Conservation (phyloP, 2,797 vertebrate genomes). For the Bradypus variegatus region DNA sequence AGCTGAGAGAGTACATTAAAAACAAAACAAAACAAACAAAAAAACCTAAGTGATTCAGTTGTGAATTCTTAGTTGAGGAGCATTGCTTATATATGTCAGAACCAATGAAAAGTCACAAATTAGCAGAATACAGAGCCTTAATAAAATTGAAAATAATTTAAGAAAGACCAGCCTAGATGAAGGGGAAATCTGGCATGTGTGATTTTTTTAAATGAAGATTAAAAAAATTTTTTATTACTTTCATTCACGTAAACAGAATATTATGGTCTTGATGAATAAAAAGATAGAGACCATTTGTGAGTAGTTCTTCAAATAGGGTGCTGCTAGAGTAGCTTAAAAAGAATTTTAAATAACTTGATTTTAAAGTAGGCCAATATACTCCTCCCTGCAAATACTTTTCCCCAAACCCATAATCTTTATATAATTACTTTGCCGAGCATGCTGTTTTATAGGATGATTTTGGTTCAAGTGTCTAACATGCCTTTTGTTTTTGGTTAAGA, state of each 20-base stretch:
- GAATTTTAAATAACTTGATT: not conserved
- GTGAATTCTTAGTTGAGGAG: not conserved
- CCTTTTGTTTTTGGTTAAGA: not conserved
- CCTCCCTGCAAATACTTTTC: not conserved
- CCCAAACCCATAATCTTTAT: not conserved
- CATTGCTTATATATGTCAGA: not conserved
- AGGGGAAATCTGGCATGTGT: not conserved
- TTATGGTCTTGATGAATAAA: slow-evolving; percentile 9
- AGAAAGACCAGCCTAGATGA: not conserved
- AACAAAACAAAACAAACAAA: too few relatives aligned
- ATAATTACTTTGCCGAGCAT: not conserved
- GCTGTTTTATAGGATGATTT: not conserved
- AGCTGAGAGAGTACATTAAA: not conserved
- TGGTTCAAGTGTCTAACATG: not conserved
- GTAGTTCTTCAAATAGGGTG: not conserved
- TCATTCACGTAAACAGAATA: not conserved
- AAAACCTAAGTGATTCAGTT: not conserved
- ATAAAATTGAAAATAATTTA: slow-evolving; percentile 24
- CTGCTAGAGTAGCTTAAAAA: slow-evolving; percentile 8
- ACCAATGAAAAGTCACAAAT: not conserved
- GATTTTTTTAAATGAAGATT: not conserved
- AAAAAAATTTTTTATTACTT: not conserved
- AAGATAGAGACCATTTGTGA: not conserved
- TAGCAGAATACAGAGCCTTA: not conserved
- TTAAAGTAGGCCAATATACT: not conserved